Conservation (phyloP, 2,888 invertebrate species). For the Choristoneura rosaceana region DNA sequence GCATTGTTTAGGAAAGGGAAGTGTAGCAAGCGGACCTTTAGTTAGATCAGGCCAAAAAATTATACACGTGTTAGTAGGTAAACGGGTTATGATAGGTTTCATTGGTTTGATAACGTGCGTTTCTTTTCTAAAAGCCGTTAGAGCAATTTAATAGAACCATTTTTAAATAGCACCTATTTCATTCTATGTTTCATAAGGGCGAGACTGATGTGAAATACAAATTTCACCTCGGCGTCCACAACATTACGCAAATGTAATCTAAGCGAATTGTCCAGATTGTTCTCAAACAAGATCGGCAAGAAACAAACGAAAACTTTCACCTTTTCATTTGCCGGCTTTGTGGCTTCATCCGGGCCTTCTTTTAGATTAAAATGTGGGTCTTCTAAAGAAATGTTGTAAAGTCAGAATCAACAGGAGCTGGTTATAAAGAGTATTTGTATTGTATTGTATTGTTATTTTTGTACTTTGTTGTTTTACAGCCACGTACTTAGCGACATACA, state of each 20-base stretch:
- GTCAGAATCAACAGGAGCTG: no score
- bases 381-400: not conserved
- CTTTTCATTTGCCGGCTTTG: constrained; percentile 13
- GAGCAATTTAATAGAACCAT: no score
- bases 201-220: constrained; percentile 1
- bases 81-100: no score
- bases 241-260: constrained; percentile 29
- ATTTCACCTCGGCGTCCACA: not conserved
- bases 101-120: no score
- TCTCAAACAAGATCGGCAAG: not conserved
- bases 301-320: constrained; percentile 26
- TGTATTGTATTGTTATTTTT: no score
- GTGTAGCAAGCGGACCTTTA: not conserved
- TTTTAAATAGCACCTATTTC: no score
- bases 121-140: no score
- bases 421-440: no score
- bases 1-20: not conserved
- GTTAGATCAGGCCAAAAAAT: not conserved
- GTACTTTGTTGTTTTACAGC: no score
- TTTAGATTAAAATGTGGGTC: constrained; percentile 15
- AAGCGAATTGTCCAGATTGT: constrained; percentile 31
- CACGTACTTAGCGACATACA: no score
- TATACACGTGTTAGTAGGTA: not conserved
- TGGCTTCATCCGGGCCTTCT: not conserved
- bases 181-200: no score